These are phyloP conservation scores for Clistopyga incitator DNA, from an alignment of 2,888 invertebrate genomes.

Conservation along the genomic window DNA sequence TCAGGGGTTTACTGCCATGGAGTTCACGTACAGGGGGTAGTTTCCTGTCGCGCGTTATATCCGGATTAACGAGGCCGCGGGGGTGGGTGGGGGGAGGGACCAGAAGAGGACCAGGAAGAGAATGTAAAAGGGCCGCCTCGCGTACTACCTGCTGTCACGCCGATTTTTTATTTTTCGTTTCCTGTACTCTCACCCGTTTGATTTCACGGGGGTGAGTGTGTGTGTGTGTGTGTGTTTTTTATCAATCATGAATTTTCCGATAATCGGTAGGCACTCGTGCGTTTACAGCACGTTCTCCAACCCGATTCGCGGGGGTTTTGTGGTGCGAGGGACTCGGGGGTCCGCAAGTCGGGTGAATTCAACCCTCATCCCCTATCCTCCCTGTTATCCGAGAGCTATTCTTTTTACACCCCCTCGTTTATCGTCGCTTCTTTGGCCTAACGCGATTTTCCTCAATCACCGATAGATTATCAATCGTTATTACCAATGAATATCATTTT, in stretches of 20 bases:
- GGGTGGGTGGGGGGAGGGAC: conserved; percentile 34
- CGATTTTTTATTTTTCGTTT: conserved; percentile 66
- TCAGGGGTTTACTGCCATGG: conserved; percentile 35
- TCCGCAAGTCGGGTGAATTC: conserved; percentile 18
- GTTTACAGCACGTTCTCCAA: conserved; percentile 34
- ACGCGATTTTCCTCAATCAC: conserved; percentile 16
- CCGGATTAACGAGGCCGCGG: conserved; percentile 66
- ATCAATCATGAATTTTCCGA: conserved; percentile 69
- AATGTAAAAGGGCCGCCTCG: conserved; percentile 42
- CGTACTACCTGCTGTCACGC: conserved; percentile 54
- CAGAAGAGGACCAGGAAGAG: conserved; percentile 4
- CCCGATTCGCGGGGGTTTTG: conserved; percentile 14
- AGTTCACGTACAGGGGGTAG: conserved; percentile 38
- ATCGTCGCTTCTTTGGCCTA: conserved; percentile 20
- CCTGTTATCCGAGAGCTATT: conserved; percentile 50
- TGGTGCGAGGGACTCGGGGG: conserved; percentile 10
- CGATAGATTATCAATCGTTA: conserved; percentile 36
- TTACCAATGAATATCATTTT: too few relatives aligned
- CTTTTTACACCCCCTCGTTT: conserved; percentile 40
- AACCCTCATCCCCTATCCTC: conserved; percentile 43
- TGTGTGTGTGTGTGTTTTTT: conserved; percentile 60
- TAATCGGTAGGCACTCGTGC: conserved; percentile 61
- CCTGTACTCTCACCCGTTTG: conserved; percentile 26
- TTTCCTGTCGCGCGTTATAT: conserved; percentile 64
- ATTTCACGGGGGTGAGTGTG: too few relatives aligned